Evolutionary conservation across 2,888 invertebrate species (phyloP).

Genomic region (Microplitis deprimator): DNA sequence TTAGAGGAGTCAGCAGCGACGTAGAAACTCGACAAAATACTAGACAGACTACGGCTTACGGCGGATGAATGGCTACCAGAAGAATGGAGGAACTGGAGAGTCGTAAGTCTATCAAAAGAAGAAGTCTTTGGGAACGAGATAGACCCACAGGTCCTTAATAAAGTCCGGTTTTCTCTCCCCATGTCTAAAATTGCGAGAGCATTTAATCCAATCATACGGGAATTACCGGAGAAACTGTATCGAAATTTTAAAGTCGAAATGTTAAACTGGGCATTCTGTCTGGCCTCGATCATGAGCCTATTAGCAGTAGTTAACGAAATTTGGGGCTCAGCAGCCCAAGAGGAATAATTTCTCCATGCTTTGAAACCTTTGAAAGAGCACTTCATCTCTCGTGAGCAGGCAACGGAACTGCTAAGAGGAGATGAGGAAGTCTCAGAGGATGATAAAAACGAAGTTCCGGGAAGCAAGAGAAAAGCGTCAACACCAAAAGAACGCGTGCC

Average conservation of each 20-base stretch:
- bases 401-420: neutral
- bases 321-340: neutral
- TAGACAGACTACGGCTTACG: neutral
- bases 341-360: neutral
- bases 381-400: neutral
- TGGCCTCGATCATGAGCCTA: slow-evolving; percentile 28
- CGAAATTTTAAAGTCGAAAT: neutral
- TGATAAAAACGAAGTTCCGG: neutral
- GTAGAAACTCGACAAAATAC: neutral
- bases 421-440: neutral
- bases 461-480: neutral
- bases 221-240: neutral
- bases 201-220: neutral
- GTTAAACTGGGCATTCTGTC: slow-evolving; percentile 13
- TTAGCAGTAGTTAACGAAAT: slow-evolving; percentile 16
- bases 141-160: neutral
- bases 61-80: neutral
- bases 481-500: neutral
- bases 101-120: neutral
- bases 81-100: neutral
- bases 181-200: neutral
- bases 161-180: neutral
- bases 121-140: neutral
- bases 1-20: neutral
- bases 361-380: neutral